phyloP scores from a whole-genome alignment of 2,113 vertebrate genomes.

The Globicephala melas region DNA sequence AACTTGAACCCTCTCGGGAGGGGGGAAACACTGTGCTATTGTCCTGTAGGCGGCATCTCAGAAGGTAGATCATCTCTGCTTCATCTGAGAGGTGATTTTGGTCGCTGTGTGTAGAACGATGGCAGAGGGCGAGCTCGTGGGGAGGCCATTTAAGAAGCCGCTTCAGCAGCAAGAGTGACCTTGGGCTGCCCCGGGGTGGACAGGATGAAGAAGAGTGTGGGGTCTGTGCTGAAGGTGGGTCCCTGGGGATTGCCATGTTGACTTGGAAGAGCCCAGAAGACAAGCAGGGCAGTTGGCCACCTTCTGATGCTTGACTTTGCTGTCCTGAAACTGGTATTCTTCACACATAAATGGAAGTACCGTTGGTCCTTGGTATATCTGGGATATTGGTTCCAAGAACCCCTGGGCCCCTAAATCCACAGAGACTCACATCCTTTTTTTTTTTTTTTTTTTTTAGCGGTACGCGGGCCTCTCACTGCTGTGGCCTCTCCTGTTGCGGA shows the following conservation, averaged over 20 bases:
- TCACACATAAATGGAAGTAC: not conserved
- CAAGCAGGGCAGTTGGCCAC: not conserved
- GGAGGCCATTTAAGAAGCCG: not conserved
- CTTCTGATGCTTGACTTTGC: not conserved
- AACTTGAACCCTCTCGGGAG: not conserved
- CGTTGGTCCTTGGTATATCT: not conserved
- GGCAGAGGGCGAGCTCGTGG: not conserved
- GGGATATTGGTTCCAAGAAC: not conserved
- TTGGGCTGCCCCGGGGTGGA: not conserved
- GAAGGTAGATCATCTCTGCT: not conserved
- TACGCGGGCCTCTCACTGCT: too few relatives aligned
- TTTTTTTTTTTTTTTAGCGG: too few relatives aligned
- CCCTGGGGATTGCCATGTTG: not conserved
- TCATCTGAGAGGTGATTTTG: not conserved
- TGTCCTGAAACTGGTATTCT: not conserved
- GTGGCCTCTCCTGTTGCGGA: too few relatives aligned
- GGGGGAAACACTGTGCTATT: not conserved
- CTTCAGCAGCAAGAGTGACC: not conserved
- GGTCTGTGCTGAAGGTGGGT: not conserved
- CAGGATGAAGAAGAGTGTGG: too few relatives aligned
- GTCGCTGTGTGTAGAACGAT: not conserved
- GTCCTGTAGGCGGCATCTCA: not conserved
- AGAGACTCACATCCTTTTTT: not conserved
- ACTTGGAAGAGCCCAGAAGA: not conserved
- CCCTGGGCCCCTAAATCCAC: not conserved